Percentiles rank a stretch among this genome's conserved stretches.
Conservation (phyloP, 2,888 invertebrate species). For the Heteromyza rotundicornis region DNA sequence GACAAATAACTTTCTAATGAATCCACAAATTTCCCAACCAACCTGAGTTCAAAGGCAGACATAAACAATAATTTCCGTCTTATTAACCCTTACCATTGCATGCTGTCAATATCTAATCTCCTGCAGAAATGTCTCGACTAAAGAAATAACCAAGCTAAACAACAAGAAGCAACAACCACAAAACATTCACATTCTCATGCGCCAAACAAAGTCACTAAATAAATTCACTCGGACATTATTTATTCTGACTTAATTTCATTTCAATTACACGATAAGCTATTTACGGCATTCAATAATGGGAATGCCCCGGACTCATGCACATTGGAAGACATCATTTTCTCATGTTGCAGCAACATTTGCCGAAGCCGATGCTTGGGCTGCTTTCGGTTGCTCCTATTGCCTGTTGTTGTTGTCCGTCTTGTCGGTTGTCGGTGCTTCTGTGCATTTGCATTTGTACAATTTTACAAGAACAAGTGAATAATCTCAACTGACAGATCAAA, state of each 20-base stretch:
- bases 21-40: too few species aligned
- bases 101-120: too few species aligned
- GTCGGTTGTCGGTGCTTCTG: too few species aligned
- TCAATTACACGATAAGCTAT: slow-evolving; percentile 41
- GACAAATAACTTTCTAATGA: too few species aligned
- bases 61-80: too few species aligned
- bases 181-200: too few species aligned
- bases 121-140: too few species aligned
- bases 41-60: too few species aligned
- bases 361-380: slow-evolving; percentile 15
- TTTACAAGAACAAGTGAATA: not conserved
- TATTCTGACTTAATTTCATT: slow-evolving; percentile 40
- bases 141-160: too few species aligned
- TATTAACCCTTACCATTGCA: too few species aligned
- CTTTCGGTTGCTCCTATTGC: too few species aligned
- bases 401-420: not conserved
- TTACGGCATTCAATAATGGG: slow-evolving; percentile 38
- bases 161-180: too few species aligned
- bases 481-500: slow-evolving; percentile 2
- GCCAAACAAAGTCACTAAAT: slow-evolving; percentile 32
- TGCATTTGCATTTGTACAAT: not conserved
- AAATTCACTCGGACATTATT: slow-evolving; percentile 35
- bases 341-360: slow-evolving; percentile 14
- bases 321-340: slow-evolving; percentile 23
- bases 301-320: not conserved